A percentile compares a stretch with the other conserved stretches of the same genome.
These are phyloP conservation scores for Macropus fuliginosus DNA, from an alignment of 2,797 vertebrate genomes.

Conservation along the genomic window DNA sequence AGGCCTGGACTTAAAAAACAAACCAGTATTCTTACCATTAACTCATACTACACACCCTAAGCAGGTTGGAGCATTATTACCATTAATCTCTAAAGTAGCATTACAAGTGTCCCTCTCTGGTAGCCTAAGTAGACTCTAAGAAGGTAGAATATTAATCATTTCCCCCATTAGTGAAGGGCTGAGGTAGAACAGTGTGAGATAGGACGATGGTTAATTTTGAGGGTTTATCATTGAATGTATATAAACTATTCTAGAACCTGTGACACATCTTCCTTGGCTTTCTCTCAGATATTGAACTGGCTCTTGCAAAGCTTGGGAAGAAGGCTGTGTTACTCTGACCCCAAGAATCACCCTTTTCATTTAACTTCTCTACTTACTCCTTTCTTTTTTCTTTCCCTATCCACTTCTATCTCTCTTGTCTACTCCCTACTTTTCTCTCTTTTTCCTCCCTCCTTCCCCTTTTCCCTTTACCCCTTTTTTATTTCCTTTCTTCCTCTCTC, in stretches of 20 bases:
- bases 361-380: neutral
- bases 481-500: neutral
- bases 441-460: neutral
- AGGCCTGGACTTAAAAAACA: neutral
- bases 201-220: neutral
- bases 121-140: neutral
- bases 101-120: no score
- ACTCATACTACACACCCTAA: neutral
- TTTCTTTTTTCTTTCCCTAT: neutral
- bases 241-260: neutral
- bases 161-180: neutral
- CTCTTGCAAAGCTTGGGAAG: neutral
- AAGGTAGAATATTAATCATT: neutral
- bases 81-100: neutral
- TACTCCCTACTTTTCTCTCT: neutral
- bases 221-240: neutral
- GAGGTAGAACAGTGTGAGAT: neutral
- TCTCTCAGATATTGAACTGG: neutral
- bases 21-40: neutral
- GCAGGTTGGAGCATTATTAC: neutral
- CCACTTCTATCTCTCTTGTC: neutral
- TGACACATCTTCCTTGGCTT: neutral
- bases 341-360: neutral
- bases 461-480: neutral
- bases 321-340: neutral